These are phyloP conservation scores for Aurelia sp. DNA, from an alignment of 30 jellyfish, hydroid and myxozoan genomes.

Conservation along the genomic window DNA sequence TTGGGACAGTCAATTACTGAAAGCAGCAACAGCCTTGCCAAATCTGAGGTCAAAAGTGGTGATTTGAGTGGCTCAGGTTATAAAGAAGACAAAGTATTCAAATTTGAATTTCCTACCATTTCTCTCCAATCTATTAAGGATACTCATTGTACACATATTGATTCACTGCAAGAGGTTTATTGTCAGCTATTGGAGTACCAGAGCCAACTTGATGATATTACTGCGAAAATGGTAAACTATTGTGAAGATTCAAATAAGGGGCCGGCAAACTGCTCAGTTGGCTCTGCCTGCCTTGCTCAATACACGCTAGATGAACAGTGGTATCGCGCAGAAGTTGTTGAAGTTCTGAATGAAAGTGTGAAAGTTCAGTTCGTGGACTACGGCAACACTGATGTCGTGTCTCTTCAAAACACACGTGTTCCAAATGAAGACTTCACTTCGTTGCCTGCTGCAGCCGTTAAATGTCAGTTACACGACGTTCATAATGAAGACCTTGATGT, in stretches of 20 bases:
- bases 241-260: conserved; percentile 12
- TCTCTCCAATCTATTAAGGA: neutral
- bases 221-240: conserved; percentile 18
- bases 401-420: conserved; percentile 41
- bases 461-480: conserved; percentile 73
- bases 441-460: conserved; percentile 58
- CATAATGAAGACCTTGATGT: conserved; percentile 46
- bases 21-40: neutral
- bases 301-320: conserved; percentile 45
- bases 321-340: conserved; percentile 57
- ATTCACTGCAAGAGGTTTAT: conserved; percentile 31
- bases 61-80: neutral
- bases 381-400: conserved; percentile 60
- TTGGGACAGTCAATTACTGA: neutral
- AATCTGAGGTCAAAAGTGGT: neutral
- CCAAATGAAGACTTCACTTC: conserved; percentile 14
- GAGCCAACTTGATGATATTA: conserved; percentile 47
- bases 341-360: neutral
- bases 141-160: conserved; percentile 66
- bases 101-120: neutral
- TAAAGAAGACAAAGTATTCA: neutral
- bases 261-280: conserved; percentile 4
- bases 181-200: conserved; percentile 45
- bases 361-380: conserved; percentile 46
- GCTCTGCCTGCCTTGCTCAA: conserved; percentile 47